phyloP scores from a whole-genome alignment of 2,888 invertebrate genomes.

The Amitus sp. region DNA sequence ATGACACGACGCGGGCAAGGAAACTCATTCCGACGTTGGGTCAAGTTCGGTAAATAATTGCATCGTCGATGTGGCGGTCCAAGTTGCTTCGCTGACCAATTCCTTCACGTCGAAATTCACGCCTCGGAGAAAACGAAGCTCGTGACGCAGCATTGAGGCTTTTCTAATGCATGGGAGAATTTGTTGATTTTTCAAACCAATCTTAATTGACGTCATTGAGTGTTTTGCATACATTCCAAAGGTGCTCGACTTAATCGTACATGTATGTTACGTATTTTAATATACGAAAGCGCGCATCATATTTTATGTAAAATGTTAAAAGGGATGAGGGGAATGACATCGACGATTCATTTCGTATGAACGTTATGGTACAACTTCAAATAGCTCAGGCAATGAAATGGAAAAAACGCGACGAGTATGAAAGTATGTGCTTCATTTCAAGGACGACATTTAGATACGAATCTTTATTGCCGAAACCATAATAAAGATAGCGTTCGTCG shows the following conservation, averaged over 20 bases:
- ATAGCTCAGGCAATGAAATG: not conserved
- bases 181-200: too few relatives aligned
- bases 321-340: not conserved
- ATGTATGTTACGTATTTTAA: constrained; percentile 1
- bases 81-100: not conserved
- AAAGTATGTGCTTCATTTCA: not conserved
- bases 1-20: constrained; percentile 38
- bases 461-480: too few relatives aligned
- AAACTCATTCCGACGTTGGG: not conserved
- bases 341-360: too few relatives aligned
- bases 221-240: constrained; percentile 4
- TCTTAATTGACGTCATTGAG: not conserved
- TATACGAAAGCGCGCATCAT: not conserved
- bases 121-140: too few relatives aligned
- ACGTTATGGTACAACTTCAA: not conserved
- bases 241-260: too few relatives aligned
- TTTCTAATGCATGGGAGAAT: not conserved
- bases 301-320: constrained; percentile 1
- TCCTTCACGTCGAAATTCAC: not conserved
- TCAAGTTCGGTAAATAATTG: constrained; percentile 18
- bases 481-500: too few relatives aligned
- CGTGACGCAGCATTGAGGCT: too few relatives aligned
- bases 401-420: not conserved
- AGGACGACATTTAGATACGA: too few relatives aligned
- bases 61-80: constrained; percentile 25